Base-by-base conservation (phyloP, 1,140 invertebrate genomes). In the Dendroctonus valens region DNA sequence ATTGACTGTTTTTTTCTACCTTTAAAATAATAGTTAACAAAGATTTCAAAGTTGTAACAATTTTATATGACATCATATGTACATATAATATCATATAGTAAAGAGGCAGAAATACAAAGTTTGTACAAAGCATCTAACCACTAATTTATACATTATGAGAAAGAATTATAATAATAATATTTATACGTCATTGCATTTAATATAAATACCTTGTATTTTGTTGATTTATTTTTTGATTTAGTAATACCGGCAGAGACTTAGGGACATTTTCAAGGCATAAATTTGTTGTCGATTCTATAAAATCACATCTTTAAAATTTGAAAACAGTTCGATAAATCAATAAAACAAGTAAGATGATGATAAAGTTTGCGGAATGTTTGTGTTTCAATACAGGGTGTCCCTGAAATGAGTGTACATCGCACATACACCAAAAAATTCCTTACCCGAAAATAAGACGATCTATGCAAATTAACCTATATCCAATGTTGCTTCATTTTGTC, bases 1-100 rank as follows among this genome's bases (percentile, higher is more conserved):
- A 65, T 65, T 65, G 63, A 65, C 63, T 46, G 50, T 58, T 58
- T 57, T 65, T 15, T 58, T 38, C 54, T 65, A 65, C 14, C 39
- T 52, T 52, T 11, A 39, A 40, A 12, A 55, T 49, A 60, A 9
- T 60, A 64, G 37, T 65, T 65, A 58, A 65, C 62, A 65, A 58
- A 65, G 49, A 58, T 65, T 57, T 12, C 46, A 65, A 50, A 65
- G 53, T 41, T 65, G 26, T 57, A 65, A 57, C 53, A 65, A 58
- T 65, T 49, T 38, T 60, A 26, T 26, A 26, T 26, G 26, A 3
- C 26, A 26, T 38, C 6, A 58, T 57, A 57, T 58, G n/a, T 55
- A 38, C 55, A 55, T 53, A n/a, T 58, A 65, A 38, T 37, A 55
- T n/a, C 39, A n/a, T 65, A 65, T 58, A 39, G 49, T 65, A 50